Base-by-base conservation (phyloP, 2,113 vertebrate genomes). In the Prionailurus bengalensis region DNA sequence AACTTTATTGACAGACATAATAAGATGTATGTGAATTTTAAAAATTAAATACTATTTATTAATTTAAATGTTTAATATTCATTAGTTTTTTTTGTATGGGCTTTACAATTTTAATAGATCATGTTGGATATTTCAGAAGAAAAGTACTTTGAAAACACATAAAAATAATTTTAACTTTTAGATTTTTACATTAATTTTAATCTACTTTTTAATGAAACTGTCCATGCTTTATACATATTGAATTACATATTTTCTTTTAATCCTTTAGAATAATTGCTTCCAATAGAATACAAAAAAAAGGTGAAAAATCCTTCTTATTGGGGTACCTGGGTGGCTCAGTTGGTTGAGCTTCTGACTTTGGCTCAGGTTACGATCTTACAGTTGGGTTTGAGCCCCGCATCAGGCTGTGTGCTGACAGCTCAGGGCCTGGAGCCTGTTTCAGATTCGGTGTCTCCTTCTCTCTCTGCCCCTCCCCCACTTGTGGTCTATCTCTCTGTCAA, bases 161-260 rank as follows among this genome's bases (percentile, higher is more conserved):
- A 68, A 17, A 91, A 85, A 68, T 84, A 45, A 81, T 86, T 83
- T 73, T 94, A 84, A 79, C 29, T 81, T 94, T 94, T 84, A 4
- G 10, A 48, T 53, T 73, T 87, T 61, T 36, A 51, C 48, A 42
- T 89, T 68, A 45, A 45, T 83, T 78, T 63, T 84, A 85, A 63
- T 83, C 84, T 81, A 65, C 1, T 17, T 70, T 88, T 71, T 51
- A 5, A 78, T 63, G 29, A 97, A 73, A 45, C 4, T 14, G 31
- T 61, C 48, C 25, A 91, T 65, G 4, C 13, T 45, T 96, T 96
- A 0, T 33, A 33, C 23, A 31, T 0, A 63, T 42, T 73, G 23
- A 84, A 79, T 45, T 85, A 53, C 8, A 71, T 23, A 27, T 23
- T 93, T 15, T 70, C 29, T 87, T 76, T 93, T 95, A 58, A 88